phyloP scores from a whole-genome alignment of 2,888 invertebrate species.

The Stenichneumon culpator region DNA sequence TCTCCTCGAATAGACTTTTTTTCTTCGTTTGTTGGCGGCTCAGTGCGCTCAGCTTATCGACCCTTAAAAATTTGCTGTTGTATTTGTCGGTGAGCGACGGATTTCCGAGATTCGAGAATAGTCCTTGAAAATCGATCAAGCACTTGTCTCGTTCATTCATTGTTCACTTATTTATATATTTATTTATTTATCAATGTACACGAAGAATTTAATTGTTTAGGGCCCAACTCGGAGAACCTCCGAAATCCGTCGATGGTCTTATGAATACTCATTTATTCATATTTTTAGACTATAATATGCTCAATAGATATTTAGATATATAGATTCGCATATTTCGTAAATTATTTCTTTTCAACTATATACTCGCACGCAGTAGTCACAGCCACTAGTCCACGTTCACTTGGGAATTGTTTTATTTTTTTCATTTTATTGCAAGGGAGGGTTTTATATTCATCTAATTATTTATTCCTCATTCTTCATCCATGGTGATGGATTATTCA shows the following conservation, averaged over 20 bases:
- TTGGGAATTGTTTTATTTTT: constrained; percentile 39
- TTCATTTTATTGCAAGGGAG: constrained; percentile 31
- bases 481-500: constrained; percentile 47
- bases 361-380: constrained; percentile 81
- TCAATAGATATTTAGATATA: constrained; percentile 40
- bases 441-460: constrained; percentile 39
- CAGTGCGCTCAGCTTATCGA: background rate
- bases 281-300: constrained; percentile 36
- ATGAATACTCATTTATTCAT: constrained; percentile 30
- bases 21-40: background rate
- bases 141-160: constrained; percentile 4
- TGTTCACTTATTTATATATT: background rate
- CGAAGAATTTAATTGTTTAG: constrained; percentile 23
- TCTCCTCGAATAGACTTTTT: background rate
- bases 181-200: constrained; percentile 33
- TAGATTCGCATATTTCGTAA: constrained; percentile 40
- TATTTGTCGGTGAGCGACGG: constrained; percentile 33
- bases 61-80: constrained; percentile 19
- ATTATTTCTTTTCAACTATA: constrained; percentile 57
- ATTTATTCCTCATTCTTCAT: constrained; percentile 37
- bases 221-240: constrained; percentile 1
- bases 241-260: constrained; percentile 39
- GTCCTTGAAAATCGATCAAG: background rate
- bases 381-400: constrained; percentile 80
- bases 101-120: constrained; percentile 29